These are phyloP conservation scores for Cherax destructor DNA, from an alignment of 1,140 invertebrate species.

Conservation along the genomic window DNA sequence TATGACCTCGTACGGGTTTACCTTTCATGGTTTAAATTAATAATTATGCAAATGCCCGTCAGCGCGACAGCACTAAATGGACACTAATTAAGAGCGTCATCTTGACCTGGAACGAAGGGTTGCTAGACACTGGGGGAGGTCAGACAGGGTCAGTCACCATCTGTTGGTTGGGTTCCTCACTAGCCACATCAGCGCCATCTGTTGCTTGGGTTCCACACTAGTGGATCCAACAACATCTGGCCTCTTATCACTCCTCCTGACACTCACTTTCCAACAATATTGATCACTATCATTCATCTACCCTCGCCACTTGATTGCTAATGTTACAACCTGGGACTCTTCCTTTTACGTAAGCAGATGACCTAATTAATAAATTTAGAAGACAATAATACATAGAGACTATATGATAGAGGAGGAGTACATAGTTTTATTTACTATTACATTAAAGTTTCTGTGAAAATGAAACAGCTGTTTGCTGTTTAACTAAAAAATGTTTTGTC, in stretches of 20 bases:
- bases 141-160: background rate
- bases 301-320: no score
- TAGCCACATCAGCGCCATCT: background rate
- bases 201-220: background rate
- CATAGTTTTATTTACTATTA: no score
- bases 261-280: background rate
- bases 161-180: background rate
- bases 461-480: no score
- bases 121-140: background rate
- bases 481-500: no score
- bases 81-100: background rate
- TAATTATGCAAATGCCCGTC: background rate
- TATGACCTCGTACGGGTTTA: no score
- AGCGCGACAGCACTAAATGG: background rate
- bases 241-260: background rate
- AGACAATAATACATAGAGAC: no score
- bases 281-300: background rate
- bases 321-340: no score
- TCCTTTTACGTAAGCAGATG: no score
- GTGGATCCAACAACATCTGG: background rate
- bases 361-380: no score
- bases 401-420: no score
- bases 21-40: background rate
- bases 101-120: background rate
- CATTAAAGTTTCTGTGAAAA: no score